A percentile compares a stretch with the other conserved stretches of the same genome.
phyloP scores from a whole-genome alignment of 2,888 invertebrate species.

The Smittia aterrima region DNA sequence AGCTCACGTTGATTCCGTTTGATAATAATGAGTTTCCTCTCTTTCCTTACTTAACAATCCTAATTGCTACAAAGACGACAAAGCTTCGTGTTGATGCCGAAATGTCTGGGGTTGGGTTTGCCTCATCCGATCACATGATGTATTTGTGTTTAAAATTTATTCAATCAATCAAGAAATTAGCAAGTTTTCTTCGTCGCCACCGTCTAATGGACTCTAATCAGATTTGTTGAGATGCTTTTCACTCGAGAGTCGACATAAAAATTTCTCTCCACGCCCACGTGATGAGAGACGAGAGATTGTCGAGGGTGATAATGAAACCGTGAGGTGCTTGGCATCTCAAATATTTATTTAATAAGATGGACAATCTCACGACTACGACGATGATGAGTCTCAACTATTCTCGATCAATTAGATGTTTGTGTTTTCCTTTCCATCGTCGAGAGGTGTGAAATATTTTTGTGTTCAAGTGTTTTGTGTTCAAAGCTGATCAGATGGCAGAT shows the following conservation, averaged over 20 bases:
- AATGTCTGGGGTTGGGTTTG: background rate
- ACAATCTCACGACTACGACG: background rate
- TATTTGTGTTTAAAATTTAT: background rate
- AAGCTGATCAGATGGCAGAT: slow-evolving; percentile 3
- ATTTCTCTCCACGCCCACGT: background rate
- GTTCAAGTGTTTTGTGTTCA: background rate
- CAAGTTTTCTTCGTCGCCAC: background rate
- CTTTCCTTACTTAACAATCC: background rate
- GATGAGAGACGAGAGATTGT: background rate
- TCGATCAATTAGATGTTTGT: slow-evolving; percentile 19
- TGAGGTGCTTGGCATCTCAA: background rate
- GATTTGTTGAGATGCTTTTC: background rate
- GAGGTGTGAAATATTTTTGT: slow-evolving; percentile 10
- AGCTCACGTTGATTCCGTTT: background rate
- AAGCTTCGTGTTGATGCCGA: background rate
- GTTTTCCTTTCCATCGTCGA: background rate
- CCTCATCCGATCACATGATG: background rate
- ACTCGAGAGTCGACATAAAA: background rate
- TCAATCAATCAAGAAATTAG: background rate
- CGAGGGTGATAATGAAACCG: background rate
- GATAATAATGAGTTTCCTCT: background rate
- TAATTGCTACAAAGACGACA: background rate
- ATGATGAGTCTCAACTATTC: background rate
- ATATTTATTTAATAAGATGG: slow-evolving; percentile 10
- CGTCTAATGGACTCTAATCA: background rate